Evolutionary conservation across 2,888 invertebrate genomes (phyloP).

Genomic region (Nemotelus pantherinus): DNA sequence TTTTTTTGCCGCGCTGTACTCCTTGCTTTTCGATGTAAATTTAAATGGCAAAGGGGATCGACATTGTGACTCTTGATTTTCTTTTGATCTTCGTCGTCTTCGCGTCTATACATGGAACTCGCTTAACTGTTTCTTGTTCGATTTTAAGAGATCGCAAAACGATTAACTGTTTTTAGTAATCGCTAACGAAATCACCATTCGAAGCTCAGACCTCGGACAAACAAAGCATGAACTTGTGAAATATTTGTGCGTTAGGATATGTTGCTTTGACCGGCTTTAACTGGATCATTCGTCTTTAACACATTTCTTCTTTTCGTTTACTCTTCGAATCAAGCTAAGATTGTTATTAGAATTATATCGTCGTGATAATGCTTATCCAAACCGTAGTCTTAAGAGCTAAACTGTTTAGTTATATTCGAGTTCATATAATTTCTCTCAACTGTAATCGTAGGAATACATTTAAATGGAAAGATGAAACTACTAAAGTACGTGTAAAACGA

Average conservation of each 20-base stretch:
- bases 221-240: neutral
- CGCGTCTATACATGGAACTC: neutral
- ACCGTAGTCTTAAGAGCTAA: constrained; percentile 21
- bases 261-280: neutral
- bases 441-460: neutral
- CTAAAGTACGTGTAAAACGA: neutral
- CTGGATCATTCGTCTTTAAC: neutral
- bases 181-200: neutral
- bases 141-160: neutral
- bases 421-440: constrained; percentile 13
- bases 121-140: neutral
- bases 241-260: neutral
- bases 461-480: neutral
- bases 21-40: neutral
- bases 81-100: neutral
- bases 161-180: too few relatives aligned
- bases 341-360: constrained; percentile 21
- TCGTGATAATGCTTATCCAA: constrained; percentile 41
- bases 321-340: constrained; percentile 8
- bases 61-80: constrained; percentile 9
- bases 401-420: constrained; percentile 8
- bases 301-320: constrained; percentile 13
- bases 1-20: neutral
- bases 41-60: neutral
- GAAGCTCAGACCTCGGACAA: neutral